Evolutionary conservation across 2,888 invertebrate species (phyloP).

Genomic region (Leptinotarsa haldemani): DNA sequence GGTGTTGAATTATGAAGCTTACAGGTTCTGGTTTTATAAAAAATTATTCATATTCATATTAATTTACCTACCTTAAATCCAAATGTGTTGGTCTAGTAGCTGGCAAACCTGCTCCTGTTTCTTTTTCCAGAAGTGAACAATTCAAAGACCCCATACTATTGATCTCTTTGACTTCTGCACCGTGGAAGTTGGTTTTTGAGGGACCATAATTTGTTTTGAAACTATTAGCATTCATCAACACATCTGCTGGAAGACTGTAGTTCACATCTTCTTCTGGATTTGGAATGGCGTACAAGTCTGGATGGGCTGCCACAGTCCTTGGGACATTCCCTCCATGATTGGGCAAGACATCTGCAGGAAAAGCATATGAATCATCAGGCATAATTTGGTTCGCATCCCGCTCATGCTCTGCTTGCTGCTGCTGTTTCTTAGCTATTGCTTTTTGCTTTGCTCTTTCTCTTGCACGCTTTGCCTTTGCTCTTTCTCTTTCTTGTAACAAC

Average conservation of each 20-base stretch:
- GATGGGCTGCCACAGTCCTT: conserved; percentile 48
- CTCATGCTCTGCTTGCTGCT: conserved; percentile 54
- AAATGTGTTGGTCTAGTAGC: conserved; percentile 62
- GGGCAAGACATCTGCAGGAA: conserved; percentile 68
- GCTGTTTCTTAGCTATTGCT: conserved; percentile 69
- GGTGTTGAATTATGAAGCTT: no score
- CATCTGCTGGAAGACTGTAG: conserved; percentile 65
- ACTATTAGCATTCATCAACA: conserved; percentile 50
- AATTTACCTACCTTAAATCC: conserved; percentile 58
- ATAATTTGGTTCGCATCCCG: conserved; percentile 56
- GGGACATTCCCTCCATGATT: conserved; percentile 55
- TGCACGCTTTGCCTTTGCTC: conserved; percentile 76
- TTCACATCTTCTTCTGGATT: conserved; percentile 62
- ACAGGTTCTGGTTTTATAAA: no score
- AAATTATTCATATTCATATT: no score
- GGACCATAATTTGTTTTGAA: conserved; percentile 42
- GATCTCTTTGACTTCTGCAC: conserved; percentile 49
- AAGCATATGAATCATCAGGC: conserved; percentile 68
- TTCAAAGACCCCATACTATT: conserved; percentile 49
- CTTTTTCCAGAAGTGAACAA: conserved; percentile 44
- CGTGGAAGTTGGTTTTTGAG: conserved; percentile 41
- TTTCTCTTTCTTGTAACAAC: conserved; percentile 80
- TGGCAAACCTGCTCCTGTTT: conserved; percentile 39
- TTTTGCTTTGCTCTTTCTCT: conserved; percentile 77
- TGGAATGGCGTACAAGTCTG: conserved; percentile 56